Conservation (phyloP, 2,113 vertebrate species). For the Anhinga rufa region DNA sequence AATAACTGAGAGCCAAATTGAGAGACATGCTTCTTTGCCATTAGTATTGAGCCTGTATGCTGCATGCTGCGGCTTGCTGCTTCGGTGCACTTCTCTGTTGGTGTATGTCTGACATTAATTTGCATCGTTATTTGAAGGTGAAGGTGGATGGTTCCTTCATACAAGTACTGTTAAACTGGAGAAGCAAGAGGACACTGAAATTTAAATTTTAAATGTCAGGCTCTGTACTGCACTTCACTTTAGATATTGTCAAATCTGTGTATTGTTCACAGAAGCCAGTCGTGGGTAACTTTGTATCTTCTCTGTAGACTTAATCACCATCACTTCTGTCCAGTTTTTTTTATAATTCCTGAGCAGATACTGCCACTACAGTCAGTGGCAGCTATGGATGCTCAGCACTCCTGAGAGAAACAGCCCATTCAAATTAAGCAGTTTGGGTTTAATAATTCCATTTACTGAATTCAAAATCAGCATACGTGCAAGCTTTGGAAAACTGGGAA, state of each 20-base stretch:
- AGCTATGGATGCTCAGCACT: not conserved
- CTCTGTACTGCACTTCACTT: not conserved
- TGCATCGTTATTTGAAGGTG: not conserved
- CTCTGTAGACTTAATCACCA: not conserved
- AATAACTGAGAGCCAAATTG: not conserved
- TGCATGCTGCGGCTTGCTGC: slow-evolving; percentile 18
- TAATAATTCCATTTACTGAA: not conserved
- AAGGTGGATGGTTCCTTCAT: slow-evolving; percentile 25
- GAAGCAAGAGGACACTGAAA: not conserved
- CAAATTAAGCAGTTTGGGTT: not conserved
- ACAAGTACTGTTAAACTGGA: not conserved
- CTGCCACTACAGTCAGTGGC: not conserved
- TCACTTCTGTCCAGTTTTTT: not conserved
- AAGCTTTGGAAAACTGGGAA: not conserved
- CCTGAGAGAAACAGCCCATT: not conserved
- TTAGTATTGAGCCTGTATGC: not conserved
- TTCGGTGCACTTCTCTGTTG: not conserved
- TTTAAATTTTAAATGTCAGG: not conserved
- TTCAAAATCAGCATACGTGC: not conserved
- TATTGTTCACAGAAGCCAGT: not conserved
- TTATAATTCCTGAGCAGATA: not conserved
- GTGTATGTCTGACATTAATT: not conserved
- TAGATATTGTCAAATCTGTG: not conserved
- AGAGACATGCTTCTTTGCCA: not conserved
- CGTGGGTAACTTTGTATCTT: not conserved